Percentiles rank a stretch among this genome's conserved stretches.
phyloP scores from a whole-genome alignment of 1,140 invertebrate genomes.

The Drosophila busckii region DNA sequence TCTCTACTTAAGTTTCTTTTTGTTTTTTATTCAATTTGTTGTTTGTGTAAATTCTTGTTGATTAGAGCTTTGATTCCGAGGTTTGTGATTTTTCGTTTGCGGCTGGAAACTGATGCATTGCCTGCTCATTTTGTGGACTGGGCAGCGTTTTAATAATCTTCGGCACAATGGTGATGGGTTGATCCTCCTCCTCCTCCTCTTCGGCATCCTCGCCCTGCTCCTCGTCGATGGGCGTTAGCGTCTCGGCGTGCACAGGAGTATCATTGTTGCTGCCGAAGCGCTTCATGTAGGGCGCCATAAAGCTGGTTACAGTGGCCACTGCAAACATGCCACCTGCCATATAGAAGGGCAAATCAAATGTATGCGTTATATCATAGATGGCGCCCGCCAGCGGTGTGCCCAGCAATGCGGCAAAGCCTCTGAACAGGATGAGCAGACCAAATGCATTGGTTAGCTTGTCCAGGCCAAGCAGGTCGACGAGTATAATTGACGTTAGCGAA shows the following conservation, averaged over 20 bases:
- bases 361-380: slow-evolving; percentile 91
- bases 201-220: slow-evolving; percentile 89
- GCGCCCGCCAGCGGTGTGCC: slow-evolving; percentile 90
- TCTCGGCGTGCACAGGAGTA: slow-evolving; percentile 83
- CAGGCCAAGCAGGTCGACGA: slow-evolving; percentile 96
- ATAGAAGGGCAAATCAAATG: slow-evolving; percentile 93
- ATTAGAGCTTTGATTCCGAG: slow-evolving; percentile 75
- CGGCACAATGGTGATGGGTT: slow-evolving; percentile 85
- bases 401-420: slow-evolving; percentile 94
- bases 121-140: slow-evolving; percentile 79
- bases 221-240: slow-evolving; percentile 88
- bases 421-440: slow-evolving; percentile 95
- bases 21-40: slow-evolving; percentile 34
- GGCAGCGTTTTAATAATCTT: slow-evolving; percentile 84
- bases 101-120: slow-evolving; percentile 42
- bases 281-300: slow-evolving; percentile 89
- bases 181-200: slow-evolving; percentile 86
- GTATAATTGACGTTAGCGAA: slow-evolving; percentile 97
- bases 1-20: slow-evolving; percentile 25
- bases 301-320: slow-evolving; percentile 90
- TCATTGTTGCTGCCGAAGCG: slow-evolving; percentile 80
- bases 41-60: slow-evolving; percentile 44
- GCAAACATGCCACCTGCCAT: slow-evolving; percentile 94
- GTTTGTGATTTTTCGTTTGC: slow-evolving; percentile 28
- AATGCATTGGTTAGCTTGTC: slow-evolving; percentile 98